Conservation (phyloP, 2,113 vertebrate species). For the Megaleporinus macrocephalus region DNA sequence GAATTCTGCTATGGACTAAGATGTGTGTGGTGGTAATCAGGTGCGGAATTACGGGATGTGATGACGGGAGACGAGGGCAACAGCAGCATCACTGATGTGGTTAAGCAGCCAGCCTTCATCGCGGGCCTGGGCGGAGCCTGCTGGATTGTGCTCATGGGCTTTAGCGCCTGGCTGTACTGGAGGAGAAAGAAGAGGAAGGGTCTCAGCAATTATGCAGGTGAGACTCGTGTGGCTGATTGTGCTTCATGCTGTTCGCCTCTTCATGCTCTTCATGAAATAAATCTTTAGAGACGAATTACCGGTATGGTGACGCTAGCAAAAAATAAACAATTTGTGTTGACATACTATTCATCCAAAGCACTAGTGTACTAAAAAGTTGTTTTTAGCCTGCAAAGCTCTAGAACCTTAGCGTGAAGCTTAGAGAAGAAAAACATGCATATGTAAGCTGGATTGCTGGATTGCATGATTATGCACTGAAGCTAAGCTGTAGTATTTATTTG, state of each 20-base stretch:
- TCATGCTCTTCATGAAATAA: too few relatives aligned
- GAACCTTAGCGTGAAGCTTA: not conserved
- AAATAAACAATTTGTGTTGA: conserved; percentile 1
- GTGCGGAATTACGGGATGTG: conserved; percentile 85
- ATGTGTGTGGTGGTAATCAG: conserved; percentile 55
- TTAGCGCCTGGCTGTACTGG: conserved; percentile 99
- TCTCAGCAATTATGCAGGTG: conserved; percentile 98
- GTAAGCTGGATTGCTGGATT: conserved; percentile 22
- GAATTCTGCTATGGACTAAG: not conserved
- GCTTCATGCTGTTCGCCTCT: not conserved
- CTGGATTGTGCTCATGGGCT: conserved; percentile 99
- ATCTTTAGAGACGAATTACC: conserved; percentile 5
- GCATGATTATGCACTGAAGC: conserved; percentile 3
- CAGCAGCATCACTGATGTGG: conserved; percentile 98
- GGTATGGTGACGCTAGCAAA: not conserved
- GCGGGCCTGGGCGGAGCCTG: conserved; percentile 97
- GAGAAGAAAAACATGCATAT: conserved; percentile 11
- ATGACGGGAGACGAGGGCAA: conserved; percentile 92
- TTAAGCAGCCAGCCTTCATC: conserved; percentile 98
- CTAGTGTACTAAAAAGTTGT: not conserved
- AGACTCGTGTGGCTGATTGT: conserved; percentile 37
- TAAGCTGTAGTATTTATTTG: not conserved
- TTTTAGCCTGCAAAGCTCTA: conserved; percentile 7
- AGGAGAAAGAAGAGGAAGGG: conserved; percentile 99
- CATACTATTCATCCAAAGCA: conserved; percentile 8